Base-by-base conservation (phyloP, 2,113 vertebrate species). In the Uria aalge region DNA sequence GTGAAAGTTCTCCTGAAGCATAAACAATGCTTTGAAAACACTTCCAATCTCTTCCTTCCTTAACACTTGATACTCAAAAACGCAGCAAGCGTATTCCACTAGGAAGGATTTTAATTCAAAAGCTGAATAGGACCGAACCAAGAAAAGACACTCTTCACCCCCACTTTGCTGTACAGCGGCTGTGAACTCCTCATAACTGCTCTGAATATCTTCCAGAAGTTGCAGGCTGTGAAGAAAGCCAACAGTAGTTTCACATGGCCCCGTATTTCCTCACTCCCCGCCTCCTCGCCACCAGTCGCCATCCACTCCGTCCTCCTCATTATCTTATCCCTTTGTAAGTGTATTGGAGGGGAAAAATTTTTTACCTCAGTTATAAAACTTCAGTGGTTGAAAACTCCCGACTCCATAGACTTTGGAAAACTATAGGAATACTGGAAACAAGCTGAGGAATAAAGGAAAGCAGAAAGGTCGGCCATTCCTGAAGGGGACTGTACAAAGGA, bases 51-150 rank as follows among this genome's bases (percentile, higher is more conserved):
- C 41, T 38, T 63, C 41, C 27, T 26, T 76, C 18, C 36, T 91
- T 45, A 41, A 3, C 0, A 0, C 21, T 63, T 11, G 4, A 9
- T 3, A 14, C 9, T 84, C 13, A 34, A 30, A 56, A 80, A 15
- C 0, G 0, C 19, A 90, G 17, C 23, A 56, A 53, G 9, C 5
- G 13, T 30, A 69, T 74, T 80, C 56, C 15, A 8, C 30, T 24
- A 32, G 38, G 38, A 94, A 87, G 16, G 18, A 22, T 23, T 48
- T 60, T 32, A 38, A 66, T 74, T 66, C 30, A 62, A 77, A 69
- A 77, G 30, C 45, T 62, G 59, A 62, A 34, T 10, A 78, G 64
- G 55, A 47, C 48, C n/a, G 20, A 36, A 74, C 20, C 5, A 68
- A 77, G 24, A 48, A 64, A 40, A 30, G 32, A 13, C 30, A 52